phyloP scores from a whole-genome alignment of 2,888 invertebrate genomes.

The Dendrolimus houi region DNA sequence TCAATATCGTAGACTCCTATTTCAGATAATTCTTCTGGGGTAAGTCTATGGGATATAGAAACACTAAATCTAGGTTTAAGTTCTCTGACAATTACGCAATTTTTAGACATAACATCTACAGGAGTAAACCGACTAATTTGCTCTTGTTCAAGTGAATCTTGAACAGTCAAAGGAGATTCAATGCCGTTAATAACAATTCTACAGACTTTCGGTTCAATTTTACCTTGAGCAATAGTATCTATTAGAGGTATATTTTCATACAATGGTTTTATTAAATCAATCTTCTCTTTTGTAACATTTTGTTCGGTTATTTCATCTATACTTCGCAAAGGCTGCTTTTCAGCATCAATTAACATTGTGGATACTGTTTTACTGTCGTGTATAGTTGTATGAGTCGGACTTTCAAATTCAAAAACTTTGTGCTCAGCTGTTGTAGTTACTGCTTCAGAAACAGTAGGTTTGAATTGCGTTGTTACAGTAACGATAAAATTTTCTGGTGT shows the following conservation, averaged over 20 bases:
- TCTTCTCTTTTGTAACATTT: constrained; percentile 51
- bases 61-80: constrained; percentile 69
- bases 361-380: constrained; percentile 49
- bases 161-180: constrained; percentile 79
- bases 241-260: constrained; percentile 72
- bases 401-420: constrained; percentile 21
- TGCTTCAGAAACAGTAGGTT: constrained; percentile 27
- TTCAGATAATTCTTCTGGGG: constrained; percentile 83
- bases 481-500: constrained; percentile 20
- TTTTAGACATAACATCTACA: constrained; percentile 80
- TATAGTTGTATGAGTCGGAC: constrained; percentile 15
- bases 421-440: constrained; percentile 23
- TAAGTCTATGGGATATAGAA: constrained; percentile 77
- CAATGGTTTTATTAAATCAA: constrained; percentile 36
- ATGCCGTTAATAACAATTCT: constrained; percentile 77
- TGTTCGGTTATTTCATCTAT: constrained; percentile 70
- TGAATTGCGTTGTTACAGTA: constrained; percentile 26
- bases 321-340: constrained; percentile 57
- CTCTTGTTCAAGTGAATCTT: constrained; percentile 82
- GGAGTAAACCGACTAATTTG: constrained; percentile 81
- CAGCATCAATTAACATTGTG: constrained; percentile 59
- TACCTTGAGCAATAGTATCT: constrained; percentile 79
- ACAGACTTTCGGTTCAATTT: constrained; percentile 81
- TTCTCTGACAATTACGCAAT: constrained; percentile 76
- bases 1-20: constrained; percentile 86